phyloP scores from a whole-genome alignment of 1,140 invertebrate genomes.

The Batillaria attramentaria region DNA sequence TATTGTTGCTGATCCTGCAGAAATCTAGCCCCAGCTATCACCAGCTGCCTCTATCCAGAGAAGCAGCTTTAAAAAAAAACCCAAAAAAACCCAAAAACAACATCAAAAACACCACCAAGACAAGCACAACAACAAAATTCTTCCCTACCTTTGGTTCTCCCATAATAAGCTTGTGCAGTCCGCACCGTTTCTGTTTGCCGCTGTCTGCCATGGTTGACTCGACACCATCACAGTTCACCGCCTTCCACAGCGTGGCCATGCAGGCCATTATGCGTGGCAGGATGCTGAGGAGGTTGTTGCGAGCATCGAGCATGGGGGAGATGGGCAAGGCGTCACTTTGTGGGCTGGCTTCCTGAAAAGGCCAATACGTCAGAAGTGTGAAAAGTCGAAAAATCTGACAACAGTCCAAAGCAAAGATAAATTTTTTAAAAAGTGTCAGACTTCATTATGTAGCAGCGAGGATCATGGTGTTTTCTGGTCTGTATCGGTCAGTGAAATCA shows the following conservation, averaged over 20 bases:
- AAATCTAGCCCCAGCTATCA: too few relatives aligned
- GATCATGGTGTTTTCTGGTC: too few relatives aligned
- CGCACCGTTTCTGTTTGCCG: neutral
- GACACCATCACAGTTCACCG: slow-evolving; percentile 69
- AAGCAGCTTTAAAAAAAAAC: too few relatives aligned
- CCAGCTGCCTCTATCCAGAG: too few relatives aligned
- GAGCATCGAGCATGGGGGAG: slow-evolving; percentile 76
- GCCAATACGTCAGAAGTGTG: too few relatives aligned
- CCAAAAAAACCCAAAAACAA: too few relatives aligned
- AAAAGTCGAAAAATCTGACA: neutral
- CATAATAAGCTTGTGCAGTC: slow-evolving; percentile 63
- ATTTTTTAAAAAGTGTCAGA: neutral
- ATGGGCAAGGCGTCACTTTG: slow-evolving; percentile 54
- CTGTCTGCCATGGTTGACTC: neutral
- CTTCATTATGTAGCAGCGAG: too few relatives aligned
- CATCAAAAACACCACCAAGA: too few relatives aligned
- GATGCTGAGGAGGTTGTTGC: slow-evolving; percentile 83
- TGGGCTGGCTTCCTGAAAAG: slow-evolving; percentile 65
- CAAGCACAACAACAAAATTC: neutral
- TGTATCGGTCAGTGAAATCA: too few relatives aligned
- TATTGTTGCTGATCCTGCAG: too few relatives aligned
- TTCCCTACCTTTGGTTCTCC: slow-evolving; percentile 68
- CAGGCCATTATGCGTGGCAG: slow-evolving; percentile 87
- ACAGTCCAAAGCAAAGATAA: neutral
- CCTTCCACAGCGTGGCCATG: slow-evolving; percentile 86